These are phyloP conservation scores for Mus spicilegus DNA, from an alignment of 2,113 vertebrate species.

Conservation along the genomic window DNA sequence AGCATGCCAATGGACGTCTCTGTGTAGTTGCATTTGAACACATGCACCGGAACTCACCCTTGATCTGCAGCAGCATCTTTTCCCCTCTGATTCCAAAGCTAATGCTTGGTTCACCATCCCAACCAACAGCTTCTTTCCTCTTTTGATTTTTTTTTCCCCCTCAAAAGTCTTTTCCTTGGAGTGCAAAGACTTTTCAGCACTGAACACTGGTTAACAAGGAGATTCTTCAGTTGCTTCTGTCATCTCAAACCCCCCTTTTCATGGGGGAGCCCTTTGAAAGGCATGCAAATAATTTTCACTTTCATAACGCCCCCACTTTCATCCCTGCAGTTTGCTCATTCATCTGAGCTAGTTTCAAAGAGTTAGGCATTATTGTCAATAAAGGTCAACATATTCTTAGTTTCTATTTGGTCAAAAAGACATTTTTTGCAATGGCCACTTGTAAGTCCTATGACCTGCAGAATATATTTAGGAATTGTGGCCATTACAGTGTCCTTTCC, in stretches of 20 bases:
- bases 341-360: neutral
- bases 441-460: neutral
- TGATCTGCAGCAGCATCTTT: conserved; percentile 12
- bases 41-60: neutral
- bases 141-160: neutral
- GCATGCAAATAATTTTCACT: neutral
- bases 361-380: neutral
- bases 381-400: conserved; percentile 18
- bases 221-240: neutral
- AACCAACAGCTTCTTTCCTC: neutral
- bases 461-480: neutral
- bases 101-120: neutral
- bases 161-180: neutral
- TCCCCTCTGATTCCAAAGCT: conserved; percentile 27
- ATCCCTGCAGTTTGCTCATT: neutral
- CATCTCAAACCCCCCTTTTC: conserved; percentile 27
- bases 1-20: accelerated
- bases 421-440: neutral
- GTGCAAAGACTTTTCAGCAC: conserved; percentile 49
- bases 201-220: neutral
- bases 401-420: neutral
- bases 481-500: neutral
- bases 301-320: neutral
- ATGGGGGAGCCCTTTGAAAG: neutral
- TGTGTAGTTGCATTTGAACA: neutral